phyloP scores from a whole-genome alignment of 2,888 invertebrate species.

The Acleris laterana region DNA sequence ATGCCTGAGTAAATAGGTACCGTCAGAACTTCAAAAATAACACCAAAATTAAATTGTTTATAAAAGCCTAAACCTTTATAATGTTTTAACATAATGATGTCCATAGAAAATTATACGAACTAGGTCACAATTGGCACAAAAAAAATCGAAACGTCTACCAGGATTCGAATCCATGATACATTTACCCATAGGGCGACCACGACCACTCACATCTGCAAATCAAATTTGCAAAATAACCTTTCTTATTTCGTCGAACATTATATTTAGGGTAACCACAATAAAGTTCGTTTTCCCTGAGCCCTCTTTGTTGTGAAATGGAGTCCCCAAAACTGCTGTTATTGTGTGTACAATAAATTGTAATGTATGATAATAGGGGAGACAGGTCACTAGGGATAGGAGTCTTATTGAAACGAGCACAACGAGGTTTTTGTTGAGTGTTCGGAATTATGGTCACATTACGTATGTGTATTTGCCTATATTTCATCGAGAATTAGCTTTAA shows the following conservation, averaged over 20 bases:
- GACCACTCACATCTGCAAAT: constrained; percentile 4
- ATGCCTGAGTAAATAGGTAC: too few relatives aligned
- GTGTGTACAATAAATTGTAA: constrained; percentile 35
- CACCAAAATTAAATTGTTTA: too few relatives aligned
- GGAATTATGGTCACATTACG: constrained; percentile 4
- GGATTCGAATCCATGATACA: not conserved
- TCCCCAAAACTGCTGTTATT: constrained; percentile 14
- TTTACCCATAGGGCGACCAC: not conserved
- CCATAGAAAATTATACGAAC: not conserved
- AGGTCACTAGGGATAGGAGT: constrained; percentile 14
- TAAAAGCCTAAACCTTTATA: too few relatives aligned
- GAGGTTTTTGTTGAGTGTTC: constrained; percentile 7
- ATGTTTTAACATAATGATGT: too few relatives aligned
- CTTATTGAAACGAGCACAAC: constrained; percentile 23
- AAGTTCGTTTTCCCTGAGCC: not conserved
- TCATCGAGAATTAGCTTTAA: not conserved
- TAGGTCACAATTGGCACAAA: not conserved
- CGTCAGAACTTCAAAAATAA: too few relatives aligned
- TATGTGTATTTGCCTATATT: not conserved
- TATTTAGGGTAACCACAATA: not conserved
- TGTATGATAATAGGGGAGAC: constrained; percentile 36
- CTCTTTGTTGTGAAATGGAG: not conserved
- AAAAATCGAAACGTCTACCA: not conserved
- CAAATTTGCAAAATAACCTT: constrained; percentile 2
- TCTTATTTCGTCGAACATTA: not conserved